phyloP scores from a whole-genome alignment of 1,140 invertebrate genomes.

The Lucilia sericata region DNA sequence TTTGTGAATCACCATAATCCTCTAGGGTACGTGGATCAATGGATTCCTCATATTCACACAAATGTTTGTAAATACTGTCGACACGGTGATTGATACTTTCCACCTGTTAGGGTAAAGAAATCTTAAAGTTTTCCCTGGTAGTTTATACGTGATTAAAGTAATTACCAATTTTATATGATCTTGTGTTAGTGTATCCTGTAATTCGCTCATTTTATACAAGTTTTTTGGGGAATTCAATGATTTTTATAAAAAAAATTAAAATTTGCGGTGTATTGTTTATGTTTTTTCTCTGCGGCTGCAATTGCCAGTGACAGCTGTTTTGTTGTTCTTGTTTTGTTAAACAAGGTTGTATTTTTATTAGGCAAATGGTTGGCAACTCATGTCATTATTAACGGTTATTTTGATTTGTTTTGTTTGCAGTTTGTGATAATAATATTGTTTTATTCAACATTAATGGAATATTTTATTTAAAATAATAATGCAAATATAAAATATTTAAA shows the following conservation, averaged over 20 bases:
- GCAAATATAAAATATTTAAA: no score
- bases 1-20: not conserved
- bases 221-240: not conserved
- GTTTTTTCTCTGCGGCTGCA: no score
- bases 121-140: no score
- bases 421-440: no score
- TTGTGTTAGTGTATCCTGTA: not conserved
- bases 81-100: slow-evolving; percentile 45
- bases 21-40: slow-evolving; percentile 33
- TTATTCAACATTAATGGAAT: no score
- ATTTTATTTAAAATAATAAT: no score
- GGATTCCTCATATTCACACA: slow-evolving; percentile 46
- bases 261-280: not conserved
- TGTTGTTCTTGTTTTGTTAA: not conserved
- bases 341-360: not conserved
- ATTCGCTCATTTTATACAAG: not conserved
- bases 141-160: no score
- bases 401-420: no score
- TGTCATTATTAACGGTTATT: no score
- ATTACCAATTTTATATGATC: slow-evolving; percentile 29
- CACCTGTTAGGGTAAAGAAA: not conserved
- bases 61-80: slow-evolving; percentile 46
- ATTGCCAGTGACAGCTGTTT: not conserved
- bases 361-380: not conserved
- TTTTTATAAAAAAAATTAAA: not conserved